A percentile compares a stretch with the other conserved stretches of the same genome.
phyloP scores from a whole-genome alignment of 2,113 vertebrate species.

The Misgurnus anguillicaudatus region DNA sequence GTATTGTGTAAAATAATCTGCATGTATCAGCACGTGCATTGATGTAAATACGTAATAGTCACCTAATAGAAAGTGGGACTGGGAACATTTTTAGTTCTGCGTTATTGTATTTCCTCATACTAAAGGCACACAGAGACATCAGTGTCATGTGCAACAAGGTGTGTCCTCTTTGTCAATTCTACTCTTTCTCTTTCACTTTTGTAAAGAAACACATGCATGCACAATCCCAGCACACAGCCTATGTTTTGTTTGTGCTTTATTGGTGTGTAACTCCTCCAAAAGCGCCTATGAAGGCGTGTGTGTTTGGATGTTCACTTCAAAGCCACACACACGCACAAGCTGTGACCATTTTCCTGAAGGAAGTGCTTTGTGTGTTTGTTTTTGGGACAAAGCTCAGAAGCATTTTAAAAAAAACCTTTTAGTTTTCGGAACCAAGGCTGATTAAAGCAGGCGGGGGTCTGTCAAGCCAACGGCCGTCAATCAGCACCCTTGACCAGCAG shows the following conservation, averaged over 20 bases:
- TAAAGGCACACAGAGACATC: background rate
- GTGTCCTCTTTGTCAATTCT: background rate
- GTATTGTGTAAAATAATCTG: no score
- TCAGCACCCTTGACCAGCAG: slow-evolving; percentile 31
- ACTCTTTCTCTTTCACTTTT: slow-evolving; percentile 15
- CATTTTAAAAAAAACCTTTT: slow-evolving; percentile 36
- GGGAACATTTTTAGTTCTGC: background rate
- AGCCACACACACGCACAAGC: slow-evolving; percentile 14
- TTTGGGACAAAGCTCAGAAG: slow-evolving; percentile 27
- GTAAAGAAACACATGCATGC: slow-evolving; percentile 18
- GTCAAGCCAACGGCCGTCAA: slow-evolving; percentile 23
- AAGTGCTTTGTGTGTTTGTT: slow-evolving; percentile 41
- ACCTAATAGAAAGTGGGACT: no score
- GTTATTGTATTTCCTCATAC: slow-evolving; percentile 16
- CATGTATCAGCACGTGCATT: no score
- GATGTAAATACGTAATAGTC: no score
- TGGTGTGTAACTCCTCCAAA: background rate
- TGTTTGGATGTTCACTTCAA: slow-evolving; percentile 44
- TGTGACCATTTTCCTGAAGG: slow-evolving; percentile 28
- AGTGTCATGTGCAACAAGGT: background rate
- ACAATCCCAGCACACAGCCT: slow-evolving; percentile 41
- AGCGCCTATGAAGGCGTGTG: slow-evolving; percentile 3
- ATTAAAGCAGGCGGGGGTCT: slow-evolving; percentile 46
- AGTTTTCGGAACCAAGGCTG: slow-evolving; percentile 40
- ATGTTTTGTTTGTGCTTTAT: slow-evolving; percentile 28